A percentile compares a stretch with the other conserved stretches of the same genome.
These are phyloP conservation scores for Ferrisia virgata DNA, from an alignment of 2,888 invertebrate genomes.

Conservation along the genomic window DNA sequence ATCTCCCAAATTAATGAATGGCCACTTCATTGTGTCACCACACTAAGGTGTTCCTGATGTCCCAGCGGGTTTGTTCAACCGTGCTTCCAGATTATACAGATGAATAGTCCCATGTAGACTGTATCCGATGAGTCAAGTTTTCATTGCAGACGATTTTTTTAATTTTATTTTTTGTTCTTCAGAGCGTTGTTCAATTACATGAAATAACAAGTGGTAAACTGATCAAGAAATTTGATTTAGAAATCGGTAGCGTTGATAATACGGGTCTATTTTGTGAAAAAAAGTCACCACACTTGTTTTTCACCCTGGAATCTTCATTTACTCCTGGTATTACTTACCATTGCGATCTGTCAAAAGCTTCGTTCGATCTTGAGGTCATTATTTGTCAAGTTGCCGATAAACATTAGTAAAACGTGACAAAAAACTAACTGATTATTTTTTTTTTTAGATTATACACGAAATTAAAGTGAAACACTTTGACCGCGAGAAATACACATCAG, in stretches of 20 bases:
- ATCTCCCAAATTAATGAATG: too few species aligned
- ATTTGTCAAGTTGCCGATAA: too few species aligned
- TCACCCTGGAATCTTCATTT: constrained; percentile 89
- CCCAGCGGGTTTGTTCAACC: too few species aligned
- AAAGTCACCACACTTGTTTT: constrained; percentile 87
- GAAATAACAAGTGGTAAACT: constrained; percentile 68
- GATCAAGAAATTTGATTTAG: constrained; percentile 72
- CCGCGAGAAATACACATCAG: constrained; percentile 71
- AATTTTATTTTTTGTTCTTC: constrained; percentile 51
- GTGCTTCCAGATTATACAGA: too few species aligned
- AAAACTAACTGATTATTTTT: too few species aligned
- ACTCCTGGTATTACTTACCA: constrained; percentile 84
- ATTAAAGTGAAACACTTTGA: constrained; percentile 83
- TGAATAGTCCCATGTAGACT: too few species aligned
- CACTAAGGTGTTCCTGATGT: too few species aligned
- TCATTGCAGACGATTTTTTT: too few species aligned
- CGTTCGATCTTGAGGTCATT: constrained; percentile 63
- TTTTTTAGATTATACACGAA: too few species aligned
- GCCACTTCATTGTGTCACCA: too few species aligned
- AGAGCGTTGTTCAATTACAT: constrained; percentile 82
- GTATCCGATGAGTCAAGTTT: too few species aligned
- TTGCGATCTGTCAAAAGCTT: constrained; percentile 70
- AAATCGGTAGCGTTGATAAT: constrained; percentile 80
- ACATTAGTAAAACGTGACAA: too few species aligned
- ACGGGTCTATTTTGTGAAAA: constrained; percentile 79